Evolutionary conservation across 2,888 invertebrate genomes (phyloP).

Genomic region (Yponomeuta cagnagella): DNA sequence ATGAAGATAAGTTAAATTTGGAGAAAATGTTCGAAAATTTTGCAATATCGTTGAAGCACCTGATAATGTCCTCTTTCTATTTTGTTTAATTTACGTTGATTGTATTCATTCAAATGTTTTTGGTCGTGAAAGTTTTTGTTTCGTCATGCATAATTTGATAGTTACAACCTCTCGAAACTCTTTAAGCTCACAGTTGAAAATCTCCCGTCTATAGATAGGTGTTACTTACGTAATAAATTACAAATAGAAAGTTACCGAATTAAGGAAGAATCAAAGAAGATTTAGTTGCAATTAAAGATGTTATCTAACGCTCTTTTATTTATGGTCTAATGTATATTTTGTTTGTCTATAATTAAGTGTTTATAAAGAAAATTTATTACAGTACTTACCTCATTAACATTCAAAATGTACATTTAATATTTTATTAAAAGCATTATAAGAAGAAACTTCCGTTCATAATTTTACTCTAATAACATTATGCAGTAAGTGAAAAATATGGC

Average conservation of each 20-base stretch:
- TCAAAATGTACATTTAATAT: not conserved
- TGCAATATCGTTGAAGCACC: no score
- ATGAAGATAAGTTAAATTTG: not conserved
- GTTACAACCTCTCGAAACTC: not conserved
- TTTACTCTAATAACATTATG: conserved; percentile 10
- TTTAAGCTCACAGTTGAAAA: not conserved
- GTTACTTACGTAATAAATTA: not conserved
- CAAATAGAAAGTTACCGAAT: not conserved
- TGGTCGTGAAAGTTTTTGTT: not conserved
- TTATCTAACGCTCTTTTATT: not conserved
- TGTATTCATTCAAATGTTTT: not conserved
- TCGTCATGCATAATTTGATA: not conserved
- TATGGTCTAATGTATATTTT: not conserved
- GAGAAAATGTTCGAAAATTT: not conserved
- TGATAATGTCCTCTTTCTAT: not conserved
- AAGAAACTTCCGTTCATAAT: not conserved
- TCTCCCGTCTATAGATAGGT: not conserved
- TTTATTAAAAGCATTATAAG: not conserved
- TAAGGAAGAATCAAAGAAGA: not conserved
- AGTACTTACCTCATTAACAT: not conserved
- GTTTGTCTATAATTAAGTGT: not conserved
- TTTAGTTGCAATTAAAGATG: not conserved
- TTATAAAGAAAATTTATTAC: not conserved
- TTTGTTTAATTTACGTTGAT: not conserved
- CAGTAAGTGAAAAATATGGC: conserved; percentile 16